A percentile compares a stretch with the other conserved stretches of the same genome.
phyloP scores from a whole-genome alignment of 2,113 vertebrate genomes.

The Taurulus bubalis region DNA sequence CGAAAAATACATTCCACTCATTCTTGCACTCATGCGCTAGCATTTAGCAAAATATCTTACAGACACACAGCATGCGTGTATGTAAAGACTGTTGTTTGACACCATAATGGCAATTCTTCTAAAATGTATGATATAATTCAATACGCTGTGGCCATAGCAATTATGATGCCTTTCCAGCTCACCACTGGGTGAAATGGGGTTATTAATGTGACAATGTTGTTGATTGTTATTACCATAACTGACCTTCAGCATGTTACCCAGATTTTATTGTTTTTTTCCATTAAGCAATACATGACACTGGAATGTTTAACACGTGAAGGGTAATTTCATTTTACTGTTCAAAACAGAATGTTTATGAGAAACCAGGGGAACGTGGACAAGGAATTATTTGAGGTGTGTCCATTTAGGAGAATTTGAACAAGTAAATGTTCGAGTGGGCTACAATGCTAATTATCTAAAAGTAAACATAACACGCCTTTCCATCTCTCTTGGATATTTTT shows the following conservation, averaged over 20 bases:
- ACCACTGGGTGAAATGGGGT: constrained; percentile 64
- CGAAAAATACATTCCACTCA: constrained; percentile 72
- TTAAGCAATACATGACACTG: constrained; percentile 49
- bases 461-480: constrained; percentile 55
- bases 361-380: constrained; percentile 50
- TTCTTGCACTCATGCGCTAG: constrained; percentile 73
- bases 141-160: constrained; percentile 61
- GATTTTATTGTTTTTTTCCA: constrained; percentile 48
- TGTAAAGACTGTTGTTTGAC: constrained; percentile 80
- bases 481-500: constrained; percentile 40
- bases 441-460: constrained; percentile 67
- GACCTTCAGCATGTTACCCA: constrained; percentile 23
- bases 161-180: constrained; percentile 56
- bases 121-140: constrained; percentile 78
- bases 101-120: constrained; percentile 66
- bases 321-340: constrained; percentile 63
- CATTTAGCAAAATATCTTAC: constrained; percentile 75
- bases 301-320: constrained; percentile 54
- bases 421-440: constrained; percentile 61
- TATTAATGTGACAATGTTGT: constrained; percentile 51
- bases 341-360: constrained; percentile 66
- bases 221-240: constrained; percentile 49
- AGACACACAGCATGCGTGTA: constrained; percentile 60
- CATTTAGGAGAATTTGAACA: constrained; percentile 68
- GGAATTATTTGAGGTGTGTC: constrained; percentile 65